These are phyloP conservation scores for Onthophagus taurus DNA, from an alignment of 1,140 invertebrate genomes.

Conservation along the genomic window DNA sequence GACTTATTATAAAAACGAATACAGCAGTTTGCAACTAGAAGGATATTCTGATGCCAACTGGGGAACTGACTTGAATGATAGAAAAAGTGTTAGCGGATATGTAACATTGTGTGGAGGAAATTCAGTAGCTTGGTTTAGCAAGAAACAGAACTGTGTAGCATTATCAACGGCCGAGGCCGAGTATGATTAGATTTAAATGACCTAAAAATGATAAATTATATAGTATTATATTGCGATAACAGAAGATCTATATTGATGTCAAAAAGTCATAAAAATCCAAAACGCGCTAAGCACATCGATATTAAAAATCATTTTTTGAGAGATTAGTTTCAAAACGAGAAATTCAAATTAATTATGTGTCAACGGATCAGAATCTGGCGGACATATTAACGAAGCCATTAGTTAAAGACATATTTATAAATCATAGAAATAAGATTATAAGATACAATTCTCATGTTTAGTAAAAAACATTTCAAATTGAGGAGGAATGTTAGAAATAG, in stretches of 20 bases:
- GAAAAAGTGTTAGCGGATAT: too few relatives aligned
- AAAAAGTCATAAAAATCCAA: conserved; percentile 32
- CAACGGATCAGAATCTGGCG: conserved; percentile 25
- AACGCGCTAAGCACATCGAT: conserved; percentile 37
- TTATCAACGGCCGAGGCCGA: conserved; percentile 36
- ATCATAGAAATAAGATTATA: conserved; percentile 1
- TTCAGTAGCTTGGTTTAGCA: conserved; percentile 28
- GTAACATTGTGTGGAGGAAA: conserved; percentile 19
- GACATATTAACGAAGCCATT: conserved; percentile 20
- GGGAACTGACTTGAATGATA: conserved; percentile 7
- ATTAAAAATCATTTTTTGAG: conserved; percentile 30
- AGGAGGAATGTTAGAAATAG: too few relatives aligned
- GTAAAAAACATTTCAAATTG: too few relatives aligned
- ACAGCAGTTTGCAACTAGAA: not conserved
- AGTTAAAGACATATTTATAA: conserved; percentile 8
- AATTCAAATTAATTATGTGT: conserved; percentile 21
- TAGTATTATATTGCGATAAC: conserved; percentile 27
- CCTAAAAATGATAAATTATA: conserved; percentile 18
- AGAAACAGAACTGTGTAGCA: conserved; percentile 30
- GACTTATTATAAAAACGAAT: conserved; percentile 14
- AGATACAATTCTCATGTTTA: too few relatives aligned
- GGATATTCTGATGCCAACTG: not conserved
- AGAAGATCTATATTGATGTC: conserved; percentile 19
- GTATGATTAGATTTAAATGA: conserved; percentile 25
- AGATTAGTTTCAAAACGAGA: conserved; percentile 19